Percentiles rank a stretch among this genome's conserved stretches.
phyloP scores from a whole-genome alignment of 2,113 vertebrate species.

The Andinoacara biseriatus region DNA sequence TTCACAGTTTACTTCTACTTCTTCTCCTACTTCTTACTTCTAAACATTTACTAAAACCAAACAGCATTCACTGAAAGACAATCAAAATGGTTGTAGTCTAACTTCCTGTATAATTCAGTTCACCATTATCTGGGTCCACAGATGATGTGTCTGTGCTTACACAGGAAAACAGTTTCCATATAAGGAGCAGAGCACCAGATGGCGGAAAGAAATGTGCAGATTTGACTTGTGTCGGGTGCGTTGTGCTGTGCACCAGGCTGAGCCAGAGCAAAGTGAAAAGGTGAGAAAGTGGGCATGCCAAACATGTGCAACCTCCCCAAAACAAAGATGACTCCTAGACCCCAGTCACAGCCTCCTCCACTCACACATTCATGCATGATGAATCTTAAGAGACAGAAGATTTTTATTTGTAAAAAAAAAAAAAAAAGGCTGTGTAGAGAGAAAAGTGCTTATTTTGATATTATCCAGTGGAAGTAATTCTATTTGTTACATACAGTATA shows the following conservation, averaged over 20 bases:
- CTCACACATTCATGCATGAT: background rate
- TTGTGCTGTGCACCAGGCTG: background rate
- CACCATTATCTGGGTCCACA: background rate
- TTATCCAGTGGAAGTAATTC: background rate
- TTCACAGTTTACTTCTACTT: background rate
- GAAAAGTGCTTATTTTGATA: background rate
- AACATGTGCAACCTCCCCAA: slow-evolving; percentile 20
- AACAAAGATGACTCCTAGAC: background rate
- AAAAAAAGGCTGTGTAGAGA: background rate
- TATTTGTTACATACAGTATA: background rate
- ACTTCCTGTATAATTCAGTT: background rate
- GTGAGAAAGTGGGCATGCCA: slow-evolving; percentile 22
- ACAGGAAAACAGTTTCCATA: slow-evolving; percentile 33
- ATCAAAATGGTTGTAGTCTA: background rate
- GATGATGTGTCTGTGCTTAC: slow-evolving; percentile 18
- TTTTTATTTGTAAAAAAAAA: background rate
- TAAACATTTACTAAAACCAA: background rate
- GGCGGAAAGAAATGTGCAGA: slow-evolving; percentile 18
- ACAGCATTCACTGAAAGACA: background rate
- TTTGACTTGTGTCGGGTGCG: slow-evolving; percentile 17
- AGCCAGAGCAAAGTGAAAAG: slow-evolving; percentile 1
- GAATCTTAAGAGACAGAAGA: background rate
- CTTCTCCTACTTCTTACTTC: too few species aligned
- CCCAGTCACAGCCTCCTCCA: background rate
- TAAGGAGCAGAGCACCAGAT: slow-evolving; percentile 45